Base-by-base conservation (phyloP, 2,113 vertebrate genomes). In the Pachypanchax playfairii region DNA sequence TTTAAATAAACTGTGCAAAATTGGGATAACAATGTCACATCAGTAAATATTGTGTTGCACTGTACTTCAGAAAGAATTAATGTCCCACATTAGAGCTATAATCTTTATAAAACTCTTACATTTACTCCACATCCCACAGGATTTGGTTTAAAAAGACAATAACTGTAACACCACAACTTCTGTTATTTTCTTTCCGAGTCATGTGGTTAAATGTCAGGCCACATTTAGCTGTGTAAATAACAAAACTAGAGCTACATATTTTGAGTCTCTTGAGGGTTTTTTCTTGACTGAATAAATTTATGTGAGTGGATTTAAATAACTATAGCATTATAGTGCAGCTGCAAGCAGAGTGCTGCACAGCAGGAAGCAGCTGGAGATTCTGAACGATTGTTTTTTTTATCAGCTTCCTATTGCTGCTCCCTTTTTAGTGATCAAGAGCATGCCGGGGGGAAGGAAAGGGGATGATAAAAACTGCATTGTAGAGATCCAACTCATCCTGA, bases 31-130 rank as follows among this genome's bases (percentile, higher is more conserved):
- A 39, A 58, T 57, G 57, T 9, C 66, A 48, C 50, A 21, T 35
- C 26, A 51, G 33, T 18, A 31, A 18, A 28, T 46, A 36, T 58
- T 13, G 24, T 51, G 47, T 18, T 44, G 20, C 36, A 33, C 28
- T 42, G 31, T 31, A 50, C 24, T 41, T 46, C 41, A 10, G 44
- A 46, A 46, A 46, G 39, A 63, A 22, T 73, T 71, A 65, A 35
- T 22, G 57, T 51, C 18, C 20, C 42, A 28, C 65, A 35, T 0
- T 51, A 70, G 52, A 70, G 33, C 36, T 2, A 4, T 26, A 42
- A 20, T 53, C 47, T 65, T 43, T 33, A 52, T 62, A 21, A 22
- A 67, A 38, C 15, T 15, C 17, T 44, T 38, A 15, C 14, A 39
- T 33, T 41, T 38, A 22, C 28, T 22, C 44, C 24, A 39, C 11